Evolutionary conservation across 2,113 vertebrate species (phyloP).

Genomic region (Echinops telfairi): DNA sequence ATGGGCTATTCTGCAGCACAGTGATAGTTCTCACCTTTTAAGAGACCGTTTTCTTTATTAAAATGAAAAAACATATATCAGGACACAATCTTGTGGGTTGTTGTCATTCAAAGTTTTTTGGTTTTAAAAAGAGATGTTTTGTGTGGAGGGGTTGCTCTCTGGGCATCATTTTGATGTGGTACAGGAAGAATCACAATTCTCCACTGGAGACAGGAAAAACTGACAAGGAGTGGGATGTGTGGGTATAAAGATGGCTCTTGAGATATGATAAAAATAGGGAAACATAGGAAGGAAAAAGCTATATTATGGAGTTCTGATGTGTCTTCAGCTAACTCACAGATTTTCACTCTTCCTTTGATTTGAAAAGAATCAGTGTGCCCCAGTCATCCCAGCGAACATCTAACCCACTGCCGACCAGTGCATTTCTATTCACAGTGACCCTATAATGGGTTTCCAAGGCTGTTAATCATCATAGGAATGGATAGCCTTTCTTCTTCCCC

Average conservation of each 20-base stretch:
- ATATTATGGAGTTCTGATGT: not conserved
- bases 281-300: constrained; percentile 38
- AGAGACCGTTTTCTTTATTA: constrained; percentile 54
- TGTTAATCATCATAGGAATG: too few species aligned
- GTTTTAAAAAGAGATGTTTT: constrained; percentile 44
- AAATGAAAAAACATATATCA: constrained; percentile 42
- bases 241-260: not conserved
- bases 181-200: not conserved
- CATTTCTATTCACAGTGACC: too few species aligned
- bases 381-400: too few species aligned
- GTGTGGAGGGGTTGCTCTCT: not conserved
- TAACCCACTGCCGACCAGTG: too few species aligned
- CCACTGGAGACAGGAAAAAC: not conserved
- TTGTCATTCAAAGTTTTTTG: not conserved
- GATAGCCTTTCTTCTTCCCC: too few species aligned
- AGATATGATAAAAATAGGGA: constrained; percentile 30
- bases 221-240: constrained; percentile 44
- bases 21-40: not conserved
- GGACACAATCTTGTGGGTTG: not conserved
- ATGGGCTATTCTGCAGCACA: not conserved
- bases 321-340: not conserved
- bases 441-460: too few species aligned
- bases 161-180: not conserved
- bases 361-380: too few species aligned
- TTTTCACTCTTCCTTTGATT: not conserved